A percentile compares a stretch with the other conserved stretches of the same genome.
Evolutionary conservation across 2,797 vertebrate species (phyloP).

Genomic region (Paramormyrops hopkinsi): DNA sequence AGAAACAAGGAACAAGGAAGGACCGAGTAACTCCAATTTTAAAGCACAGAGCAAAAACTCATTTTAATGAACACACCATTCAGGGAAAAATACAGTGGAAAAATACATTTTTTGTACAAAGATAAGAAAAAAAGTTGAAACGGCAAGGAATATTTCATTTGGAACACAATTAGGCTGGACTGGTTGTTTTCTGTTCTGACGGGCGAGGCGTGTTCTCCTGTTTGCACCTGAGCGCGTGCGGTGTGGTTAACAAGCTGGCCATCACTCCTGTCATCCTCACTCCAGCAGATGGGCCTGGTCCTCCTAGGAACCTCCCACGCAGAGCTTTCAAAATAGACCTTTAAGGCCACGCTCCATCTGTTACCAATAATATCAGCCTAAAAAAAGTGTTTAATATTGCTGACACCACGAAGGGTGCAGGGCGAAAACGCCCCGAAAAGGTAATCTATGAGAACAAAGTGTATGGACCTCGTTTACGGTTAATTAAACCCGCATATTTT

Average conservation of each 20-base stretch:
- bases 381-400: slow-evolving; percentile 8
- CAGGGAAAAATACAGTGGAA: background rate
- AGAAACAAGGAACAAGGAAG: background rate
- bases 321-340: slow-evolving; percentile 4
- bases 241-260: background rate
- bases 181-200: background rate
- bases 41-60: background rate
- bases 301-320: slow-evolving; percentile 4
- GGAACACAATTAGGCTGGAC: background rate
- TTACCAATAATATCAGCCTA: background rate
- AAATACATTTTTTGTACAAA: slow-evolving; percentile 2
- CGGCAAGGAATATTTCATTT: background rate
- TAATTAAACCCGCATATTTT: slow-evolving; percentile 11
- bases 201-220: background rate
- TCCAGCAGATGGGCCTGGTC: background rate
- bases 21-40: background rate
- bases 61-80: background rate
- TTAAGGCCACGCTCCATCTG: background rate
- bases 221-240: background rate
- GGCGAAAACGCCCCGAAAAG: background rate
- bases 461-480: background rate
- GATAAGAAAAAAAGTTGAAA: background rate
- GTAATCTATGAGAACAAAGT: slow-evolving; percentile 2
- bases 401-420: background rate
- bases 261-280: background rate